Conservation (phyloP, 2,113 vertebrate species). For the Brevimyrus niger region DNA sequence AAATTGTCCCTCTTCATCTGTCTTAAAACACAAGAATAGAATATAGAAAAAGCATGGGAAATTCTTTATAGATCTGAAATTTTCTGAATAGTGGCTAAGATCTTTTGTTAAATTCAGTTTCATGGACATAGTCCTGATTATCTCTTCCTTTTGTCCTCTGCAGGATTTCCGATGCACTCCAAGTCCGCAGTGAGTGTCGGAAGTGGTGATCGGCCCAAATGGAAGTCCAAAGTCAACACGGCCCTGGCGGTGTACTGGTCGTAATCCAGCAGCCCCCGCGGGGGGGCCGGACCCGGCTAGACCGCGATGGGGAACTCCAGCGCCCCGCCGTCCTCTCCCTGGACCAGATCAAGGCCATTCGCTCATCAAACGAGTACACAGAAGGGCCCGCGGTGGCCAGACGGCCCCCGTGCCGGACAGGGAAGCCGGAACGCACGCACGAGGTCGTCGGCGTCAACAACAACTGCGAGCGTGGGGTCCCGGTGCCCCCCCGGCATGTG, state of each 20-base stretch:
- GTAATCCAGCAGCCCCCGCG: slow-evolving; percentile 81
- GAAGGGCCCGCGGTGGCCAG: slow-evolving; percentile 78
- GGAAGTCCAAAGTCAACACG: slow-evolving; percentile 87
- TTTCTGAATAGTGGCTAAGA: not conserved
- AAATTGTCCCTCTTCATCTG: not conserved
- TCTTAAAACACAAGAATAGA: not conserved
- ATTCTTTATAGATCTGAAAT: not conserved
- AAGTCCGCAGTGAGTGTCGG: slow-evolving; percentile 81
- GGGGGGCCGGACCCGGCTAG: slow-evolving; percentile 73
- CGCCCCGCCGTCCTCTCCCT: slow-evolving; percentile 79
- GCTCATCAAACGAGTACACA: slow-evolving; percentile 92
- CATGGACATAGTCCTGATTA: slow-evolving; percentile 12
- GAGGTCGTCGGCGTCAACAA: slow-evolving; percentile 85
- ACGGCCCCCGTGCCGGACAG: slow-evolving; percentile 67
- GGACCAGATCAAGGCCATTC: slow-evolving; percentile 93
- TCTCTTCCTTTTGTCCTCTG: slow-evolving; percentile 19
- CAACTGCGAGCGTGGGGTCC: slow-evolving; percentile 59
- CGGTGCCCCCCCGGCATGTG: slow-evolving; percentile 48
- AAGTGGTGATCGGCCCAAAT: slow-evolving; percentile 82
- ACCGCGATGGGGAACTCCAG: slow-evolving; percentile 74
- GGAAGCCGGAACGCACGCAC: slow-evolving; percentile 90
- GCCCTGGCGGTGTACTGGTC: slow-evolving; percentile 75
- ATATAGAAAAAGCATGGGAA: not conserved
- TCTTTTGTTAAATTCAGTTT: slow-evolving; percentile 29
- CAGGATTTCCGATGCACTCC: slow-evolving; percentile 94